A percentile compares a stretch with the other conserved stretches of the same genome.
Evolutionary conservation across 2,888 invertebrate species (phyloP).

Genomic region (Orthosia gracilis): DNA sequence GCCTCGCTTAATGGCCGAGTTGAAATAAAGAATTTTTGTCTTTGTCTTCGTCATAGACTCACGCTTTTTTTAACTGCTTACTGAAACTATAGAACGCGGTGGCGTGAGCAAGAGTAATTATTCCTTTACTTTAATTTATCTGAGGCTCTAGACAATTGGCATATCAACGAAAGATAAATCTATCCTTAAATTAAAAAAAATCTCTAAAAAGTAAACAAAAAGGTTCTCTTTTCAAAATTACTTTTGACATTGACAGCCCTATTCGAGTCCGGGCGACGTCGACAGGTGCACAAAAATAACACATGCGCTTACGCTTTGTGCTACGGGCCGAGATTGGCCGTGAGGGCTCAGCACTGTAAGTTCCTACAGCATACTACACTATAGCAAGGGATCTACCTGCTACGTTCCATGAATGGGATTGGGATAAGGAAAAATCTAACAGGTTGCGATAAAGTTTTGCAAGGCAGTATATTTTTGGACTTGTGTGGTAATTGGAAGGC

Average conservation of each 20-base stretch:
- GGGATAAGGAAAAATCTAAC: constrained; percentile 54
- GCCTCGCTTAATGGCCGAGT: too few species aligned
- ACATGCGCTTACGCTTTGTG: constrained; percentile 60
- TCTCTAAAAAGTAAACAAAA: neutral
- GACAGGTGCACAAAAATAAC: constrained; percentile 73
- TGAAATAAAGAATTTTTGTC: too few species aligned
- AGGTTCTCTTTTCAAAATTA: neutral
- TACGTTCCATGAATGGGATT: constrained; percentile 43
- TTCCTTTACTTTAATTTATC: too few species aligned
- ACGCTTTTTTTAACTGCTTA: too few species aligned
- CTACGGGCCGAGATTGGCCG: constrained; percentile 64
- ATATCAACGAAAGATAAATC: too few species aligned
- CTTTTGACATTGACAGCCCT: constrained; percentile 57
- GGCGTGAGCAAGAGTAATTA: neutral
- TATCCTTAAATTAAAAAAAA: too few species aligned
- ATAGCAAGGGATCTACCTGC: constrained; percentile 50
- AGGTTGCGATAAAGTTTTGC: constrained; percentile 36
- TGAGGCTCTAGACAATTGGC: too few species aligned
- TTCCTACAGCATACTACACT: constrained; percentile 16
- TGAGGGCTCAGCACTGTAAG: constrained; percentile 26
- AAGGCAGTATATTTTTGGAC: constrained; percentile 12
- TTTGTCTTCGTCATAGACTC: too few species aligned
- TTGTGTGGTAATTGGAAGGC: neutral
- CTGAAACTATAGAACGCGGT: too few species aligned
- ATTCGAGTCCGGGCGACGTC: constrained; percentile 63